These are phyloP conservation scores for Pelecanus crispus DNA, from an alignment of 2,113 vertebrate genomes.

Conservation along the genomic window DNA sequence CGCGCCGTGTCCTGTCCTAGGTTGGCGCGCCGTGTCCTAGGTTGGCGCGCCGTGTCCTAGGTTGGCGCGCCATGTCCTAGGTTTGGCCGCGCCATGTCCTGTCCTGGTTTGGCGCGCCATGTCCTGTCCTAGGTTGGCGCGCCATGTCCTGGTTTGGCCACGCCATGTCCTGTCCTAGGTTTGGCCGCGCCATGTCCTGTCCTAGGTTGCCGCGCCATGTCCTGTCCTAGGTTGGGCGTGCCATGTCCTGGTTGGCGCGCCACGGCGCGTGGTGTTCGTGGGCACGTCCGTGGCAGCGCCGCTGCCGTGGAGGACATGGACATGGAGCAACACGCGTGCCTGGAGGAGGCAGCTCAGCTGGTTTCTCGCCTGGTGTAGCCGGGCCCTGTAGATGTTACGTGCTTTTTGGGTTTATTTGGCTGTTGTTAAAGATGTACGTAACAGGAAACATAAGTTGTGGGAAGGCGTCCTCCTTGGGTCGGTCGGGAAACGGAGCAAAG, in stretches of 20 bases:
- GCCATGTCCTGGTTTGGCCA: too few species aligned
- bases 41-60: too few species aligned
- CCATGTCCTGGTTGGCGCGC: background rate
- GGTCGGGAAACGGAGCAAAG: background rate
- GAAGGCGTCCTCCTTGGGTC: background rate
- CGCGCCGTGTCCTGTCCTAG: too few species aligned
- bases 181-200: too few species aligned
- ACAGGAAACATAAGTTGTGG: fast-evolving
- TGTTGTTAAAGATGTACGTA: fast-evolving
- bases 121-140: too few species aligned
- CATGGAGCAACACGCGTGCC: fast-evolving
- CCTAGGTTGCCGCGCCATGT: too few species aligned
- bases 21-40: too few species aligned
- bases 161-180: too few species aligned
- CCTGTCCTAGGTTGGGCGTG: too few species aligned
- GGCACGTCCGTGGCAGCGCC: fast-evolving
- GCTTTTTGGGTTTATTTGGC: background rate
- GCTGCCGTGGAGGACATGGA: background rate
- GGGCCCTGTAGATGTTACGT: fast-evolving
- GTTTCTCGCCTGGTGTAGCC: background rate
- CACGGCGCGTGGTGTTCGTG: fast-evolving
- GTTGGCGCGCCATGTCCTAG: too few species aligned
- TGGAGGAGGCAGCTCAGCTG: background rate
- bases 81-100: too few species aligned
- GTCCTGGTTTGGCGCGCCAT: too few species aligned